A percentile compares a stretch with the other conserved stretches of the same genome.
Conservation (phyloP, 2,797 vertebrate species). For the Chelon labrosus region DNA sequence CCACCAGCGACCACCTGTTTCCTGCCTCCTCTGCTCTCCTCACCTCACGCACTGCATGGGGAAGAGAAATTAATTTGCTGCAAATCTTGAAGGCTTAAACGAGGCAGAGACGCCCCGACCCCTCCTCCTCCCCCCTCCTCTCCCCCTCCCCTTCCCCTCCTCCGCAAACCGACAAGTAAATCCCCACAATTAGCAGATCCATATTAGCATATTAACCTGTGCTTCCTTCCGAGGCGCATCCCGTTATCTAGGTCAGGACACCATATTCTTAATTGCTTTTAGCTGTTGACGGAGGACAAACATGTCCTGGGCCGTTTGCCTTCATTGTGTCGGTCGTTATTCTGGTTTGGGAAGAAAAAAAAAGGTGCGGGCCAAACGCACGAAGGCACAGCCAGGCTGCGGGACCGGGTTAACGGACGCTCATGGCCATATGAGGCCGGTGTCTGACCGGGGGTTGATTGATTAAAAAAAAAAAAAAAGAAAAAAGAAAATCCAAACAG, state of each 20-base stretch:
- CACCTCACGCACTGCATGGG: conserved; percentile 71
- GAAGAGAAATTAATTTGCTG: conserved; percentile 82
- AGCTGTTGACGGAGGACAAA: conserved; percentile 74
- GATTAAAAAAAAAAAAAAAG: conserved; percentile 41
- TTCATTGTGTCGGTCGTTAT: conserved; percentile 75
- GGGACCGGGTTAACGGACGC: conserved; percentile 75
- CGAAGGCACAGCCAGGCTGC: not conserved
- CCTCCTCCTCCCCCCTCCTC: conserved; percentile 14
- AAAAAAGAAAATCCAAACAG: conserved; percentile 44
- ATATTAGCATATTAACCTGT: conserved; percentile 88
- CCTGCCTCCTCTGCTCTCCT: conserved; percentile 66
- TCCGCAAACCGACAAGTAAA: conserved; percentile 76
- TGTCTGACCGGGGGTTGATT: conserved; percentile 52
- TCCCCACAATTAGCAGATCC: conserved; percentile 84
- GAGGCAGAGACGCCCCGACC: conserved; percentile 61
- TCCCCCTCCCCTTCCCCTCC: conserved; percentile 5
- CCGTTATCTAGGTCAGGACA: conserved; percentile 86
- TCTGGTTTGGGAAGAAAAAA: conserved; percentile 52
- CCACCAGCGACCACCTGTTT: conserved; percentile 79
- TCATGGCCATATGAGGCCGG: conserved; percentile 73
- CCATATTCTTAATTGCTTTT: conserved; percentile 82
- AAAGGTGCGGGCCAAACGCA: conserved; percentile 53
- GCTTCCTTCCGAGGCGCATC: conserved; percentile 73
- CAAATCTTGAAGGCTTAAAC: conserved; percentile 79
- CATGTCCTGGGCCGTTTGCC: conserved; percentile 64